Evolutionary conservation across 2,888 invertebrate species (phyloP).

Genomic region (Catocala sponsa): DNA sequence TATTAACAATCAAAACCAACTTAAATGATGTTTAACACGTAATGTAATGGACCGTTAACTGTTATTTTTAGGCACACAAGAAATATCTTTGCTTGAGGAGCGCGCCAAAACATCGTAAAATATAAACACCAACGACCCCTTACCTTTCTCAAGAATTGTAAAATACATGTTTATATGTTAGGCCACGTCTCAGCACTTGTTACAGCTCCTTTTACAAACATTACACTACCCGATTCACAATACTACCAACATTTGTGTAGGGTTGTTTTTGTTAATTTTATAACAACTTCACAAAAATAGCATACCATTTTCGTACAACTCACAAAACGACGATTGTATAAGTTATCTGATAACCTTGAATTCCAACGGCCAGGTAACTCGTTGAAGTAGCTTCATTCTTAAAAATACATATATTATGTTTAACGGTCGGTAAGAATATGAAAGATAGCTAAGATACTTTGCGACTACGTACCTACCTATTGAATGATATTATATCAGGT

Average conservation of each 20-base stretch:
- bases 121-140: slow-evolving; percentile 58
- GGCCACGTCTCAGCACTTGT: slow-evolving; percentile 51
- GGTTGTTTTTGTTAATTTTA: slow-evolving; percentile 28
- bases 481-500: background rate
- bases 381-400: slow-evolving; percentile 26
- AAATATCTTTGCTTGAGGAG: slow-evolving; percentile 33
- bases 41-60: slow-evolving; percentile 6
- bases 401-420: slow-evolving; percentile 8
- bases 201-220: slow-evolving; percentile 57
- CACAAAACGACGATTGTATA: slow-evolving; percentile 33
- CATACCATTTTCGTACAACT: slow-evolving; percentile 52
- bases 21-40: slow-evolving; percentile 2
- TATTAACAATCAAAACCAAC: background rate
- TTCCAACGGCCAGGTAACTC: slow-evolving; percentile 30
- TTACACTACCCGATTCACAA: slow-evolving; percentile 27
- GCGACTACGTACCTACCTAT: background rate
- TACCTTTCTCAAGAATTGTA: slow-evolving; percentile 61
- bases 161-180: slow-evolving; percentile 51
- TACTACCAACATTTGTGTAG: slow-evolving; percentile 22
- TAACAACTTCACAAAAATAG: slow-evolving; percentile 54
- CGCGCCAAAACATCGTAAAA: slow-evolving; percentile 63
- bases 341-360: slow-evolving; percentile 51
- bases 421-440: slow-evolving; percentile 2
- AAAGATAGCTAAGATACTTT: background rate
- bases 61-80: slow-evolving; percentile 28